phyloP scores from a whole-genome alignment of 2,797 vertebrate genomes.

The Crenichthys baileyi region DNA sequence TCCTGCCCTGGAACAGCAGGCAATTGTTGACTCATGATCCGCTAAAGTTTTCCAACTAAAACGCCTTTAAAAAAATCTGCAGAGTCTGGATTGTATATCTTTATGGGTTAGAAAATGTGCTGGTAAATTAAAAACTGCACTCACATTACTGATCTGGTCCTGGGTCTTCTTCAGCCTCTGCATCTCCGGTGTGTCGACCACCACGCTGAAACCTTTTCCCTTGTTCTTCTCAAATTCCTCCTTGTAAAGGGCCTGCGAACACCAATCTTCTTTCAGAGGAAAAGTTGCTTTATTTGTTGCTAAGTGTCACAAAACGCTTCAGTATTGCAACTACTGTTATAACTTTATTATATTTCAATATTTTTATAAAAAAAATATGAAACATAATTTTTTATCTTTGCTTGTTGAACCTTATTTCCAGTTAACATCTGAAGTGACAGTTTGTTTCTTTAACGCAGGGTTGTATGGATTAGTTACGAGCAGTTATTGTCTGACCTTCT shows the following conservation, averaged over 20 bases:
- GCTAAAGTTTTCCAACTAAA: background rate
- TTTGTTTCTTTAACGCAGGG: background rate
- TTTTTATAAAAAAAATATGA: background rate
- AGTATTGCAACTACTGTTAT: background rate
- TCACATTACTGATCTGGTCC: conserved; percentile 95
- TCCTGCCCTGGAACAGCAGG: background rate
- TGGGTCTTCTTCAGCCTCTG: conserved; percentile 95
- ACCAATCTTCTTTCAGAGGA: background rate
- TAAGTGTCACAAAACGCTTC: background rate
- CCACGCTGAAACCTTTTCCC: conserved; percentile 92
- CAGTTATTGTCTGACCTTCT: background rate
- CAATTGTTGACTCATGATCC: background rate
- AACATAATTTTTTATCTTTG: background rate
- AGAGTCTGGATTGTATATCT: background rate
- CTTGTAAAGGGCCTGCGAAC: conserved; percentile 91
- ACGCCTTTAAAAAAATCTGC: background rate
- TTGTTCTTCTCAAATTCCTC: conserved; percentile 97
- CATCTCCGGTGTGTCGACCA: conserved; percentile 92
- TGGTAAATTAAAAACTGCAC: conserved; percentile 35
- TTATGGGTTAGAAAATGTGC: background rate
- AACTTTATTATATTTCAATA: background rate
- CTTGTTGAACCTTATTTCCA: background rate
- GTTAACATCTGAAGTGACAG: background rate
- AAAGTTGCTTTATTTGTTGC: background rate
- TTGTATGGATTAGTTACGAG: background rate